Evolutionary conservation across 2,888 invertebrate genomes (phyloP), one percentile per base, ranked within the genome.

Genomic region (Ormyrus thymus): DNA sequence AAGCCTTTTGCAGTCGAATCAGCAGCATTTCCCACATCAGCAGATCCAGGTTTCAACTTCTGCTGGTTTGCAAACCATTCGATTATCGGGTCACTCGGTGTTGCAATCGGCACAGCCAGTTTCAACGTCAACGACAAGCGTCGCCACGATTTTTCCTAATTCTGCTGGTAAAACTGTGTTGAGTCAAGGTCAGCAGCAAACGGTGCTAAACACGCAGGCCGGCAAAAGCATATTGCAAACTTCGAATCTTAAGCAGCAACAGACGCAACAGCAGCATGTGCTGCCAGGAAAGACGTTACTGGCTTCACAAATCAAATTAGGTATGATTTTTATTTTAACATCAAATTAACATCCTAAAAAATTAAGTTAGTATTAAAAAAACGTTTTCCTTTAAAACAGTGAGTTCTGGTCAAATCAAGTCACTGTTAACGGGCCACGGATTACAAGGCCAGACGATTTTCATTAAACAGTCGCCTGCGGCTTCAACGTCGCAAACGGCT

Each of bases 31-130:
- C 65, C 87, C 90, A 0, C 90, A 87, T 83, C 90, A 90, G 55
- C 90, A 90, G 79, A 90, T 90, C 73, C 90, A 89, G 65, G 84
- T 84, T 55, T 90, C 90, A 0, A 90, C 90, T 1, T 89, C 90
- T 0, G 90, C 90, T 0, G 90, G 92, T 0, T 87, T 92, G 10
- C 92, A 92, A 83, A 89, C 92, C 0, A 91, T 92, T 76, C 91
- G 92, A 50, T 90, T 93, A 71, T 92, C 92, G 0, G 92, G 90
- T 1, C 90, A 89, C 56, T 90, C 90, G 6, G 90, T 90, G 4
- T 81, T 90, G 15, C 89, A 90, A 45, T 87, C 90, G 2, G 84
- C 89, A 7, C 91, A 92, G 80, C 87, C 91, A 0, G 82, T 89
- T 9, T 86, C 89, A 1, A 61, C 73, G 13, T 86, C 89, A 46